These are phyloP conservation scores for Drosophila ohnishii DNA, from an alignment of 1,140 invertebrate species.

Conservation along the genomic window DNA sequence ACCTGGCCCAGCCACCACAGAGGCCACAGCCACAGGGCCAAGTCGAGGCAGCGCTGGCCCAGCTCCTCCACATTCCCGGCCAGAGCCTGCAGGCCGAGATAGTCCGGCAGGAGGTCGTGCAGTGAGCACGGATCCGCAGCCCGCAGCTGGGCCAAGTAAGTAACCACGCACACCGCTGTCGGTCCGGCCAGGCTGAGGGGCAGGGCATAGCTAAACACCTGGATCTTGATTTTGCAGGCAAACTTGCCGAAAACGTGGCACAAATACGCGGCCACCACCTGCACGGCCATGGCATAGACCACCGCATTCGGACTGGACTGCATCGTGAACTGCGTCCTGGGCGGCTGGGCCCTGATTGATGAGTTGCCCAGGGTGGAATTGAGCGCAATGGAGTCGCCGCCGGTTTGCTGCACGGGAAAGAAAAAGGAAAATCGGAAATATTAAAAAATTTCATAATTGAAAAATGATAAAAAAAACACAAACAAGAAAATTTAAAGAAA, in stretches of 20 bases:
- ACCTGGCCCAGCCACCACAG: conserved; percentile 90
- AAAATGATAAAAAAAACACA: too few relatives aligned
- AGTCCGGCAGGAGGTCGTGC: conserved; percentile 86
- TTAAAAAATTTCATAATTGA: neutral
- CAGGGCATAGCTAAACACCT: conserved; percentile 91
- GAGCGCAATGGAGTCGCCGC: conserved; percentile 23
- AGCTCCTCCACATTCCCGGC: conserved; percentile 33
- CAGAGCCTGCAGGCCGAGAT: conserved; percentile 85
- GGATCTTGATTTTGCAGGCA: conserved; percentile 92
- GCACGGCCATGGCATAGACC: conserved; percentile 86
- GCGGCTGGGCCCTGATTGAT: conserved; percentile 32
- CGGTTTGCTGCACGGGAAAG: conserved; percentile 26
- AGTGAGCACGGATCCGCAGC: conserved; percentile 87
- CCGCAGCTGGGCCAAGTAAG: conserved; percentile 86
- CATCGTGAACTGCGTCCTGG: conserved; percentile 41
- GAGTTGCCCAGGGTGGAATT: conserved; percentile 39
- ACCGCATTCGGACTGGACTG: conserved; percentile 81
- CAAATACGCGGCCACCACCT: conserved; percentile 86
- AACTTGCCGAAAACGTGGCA: conserved; percentile 91
- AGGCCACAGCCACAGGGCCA: conserved; percentile 89
- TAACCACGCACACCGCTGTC: conserved; percentile 86
- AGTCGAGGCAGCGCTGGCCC: conserved; percentile 83
- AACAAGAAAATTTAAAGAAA: too few relatives aligned
- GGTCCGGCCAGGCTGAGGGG: conserved; percentile 90
- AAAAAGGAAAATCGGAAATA: neutral